Evolutionary conservation across 2,113 vertebrate species (phyloP).

Genomic region (Xiphophorus hellerii): DNA sequence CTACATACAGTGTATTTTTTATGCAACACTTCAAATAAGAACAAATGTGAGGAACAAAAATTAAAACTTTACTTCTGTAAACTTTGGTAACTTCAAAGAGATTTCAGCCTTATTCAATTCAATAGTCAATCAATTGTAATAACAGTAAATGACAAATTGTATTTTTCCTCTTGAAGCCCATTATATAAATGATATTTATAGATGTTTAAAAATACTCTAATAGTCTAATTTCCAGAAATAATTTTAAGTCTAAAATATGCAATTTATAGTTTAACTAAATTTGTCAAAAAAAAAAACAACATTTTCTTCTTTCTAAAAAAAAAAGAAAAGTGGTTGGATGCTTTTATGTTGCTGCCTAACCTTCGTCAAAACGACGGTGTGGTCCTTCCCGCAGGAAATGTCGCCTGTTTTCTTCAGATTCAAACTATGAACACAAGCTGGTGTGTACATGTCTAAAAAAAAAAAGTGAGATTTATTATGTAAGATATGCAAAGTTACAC

Average conservation of each 20-base stretch:
- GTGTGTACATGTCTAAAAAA: constrained; percentile 84
- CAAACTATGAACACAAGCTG: constrained; percentile 83
- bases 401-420: constrained; percentile 87
- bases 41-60: not conserved
- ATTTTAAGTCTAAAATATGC: not conserved
- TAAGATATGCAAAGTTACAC: not conserved
- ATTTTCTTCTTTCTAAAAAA: not conserved
- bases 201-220: not conserved
- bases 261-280: not conserved
- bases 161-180: not conserved
- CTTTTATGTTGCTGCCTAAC: constrained; percentile 61
- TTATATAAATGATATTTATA: not conserved
- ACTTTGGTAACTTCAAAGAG: not conserved
- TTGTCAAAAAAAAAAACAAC: not conserved
- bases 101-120: not conserved
- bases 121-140: not conserved
- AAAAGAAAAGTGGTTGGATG: not conserved
- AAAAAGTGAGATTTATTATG: not conserved
- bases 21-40: not conserved
- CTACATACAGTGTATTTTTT: too few species aligned
- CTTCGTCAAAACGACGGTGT: constrained; percentile 91
- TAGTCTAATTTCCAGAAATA: not conserved
- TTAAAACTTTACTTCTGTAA: not conserved
- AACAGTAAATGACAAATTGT: not conserved
- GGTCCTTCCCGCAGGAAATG: constrained; percentile 91